Evolutionary conservation across 2,888 invertebrate species (phyloP).

Genomic region (Octonoba sinensis): DNA sequence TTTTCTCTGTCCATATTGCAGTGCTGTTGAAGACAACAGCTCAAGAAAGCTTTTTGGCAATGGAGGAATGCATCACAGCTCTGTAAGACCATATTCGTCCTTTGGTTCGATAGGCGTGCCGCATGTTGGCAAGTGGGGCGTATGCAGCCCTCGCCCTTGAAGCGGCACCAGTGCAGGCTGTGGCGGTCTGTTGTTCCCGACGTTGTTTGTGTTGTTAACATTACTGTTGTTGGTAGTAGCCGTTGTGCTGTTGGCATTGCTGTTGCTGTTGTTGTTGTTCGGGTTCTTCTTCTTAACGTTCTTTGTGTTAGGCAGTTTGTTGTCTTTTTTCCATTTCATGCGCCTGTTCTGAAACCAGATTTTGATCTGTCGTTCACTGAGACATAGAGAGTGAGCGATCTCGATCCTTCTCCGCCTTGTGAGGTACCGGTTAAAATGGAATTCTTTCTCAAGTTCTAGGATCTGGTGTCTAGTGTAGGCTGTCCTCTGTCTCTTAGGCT

Average conservation of each 20-base stretch:
- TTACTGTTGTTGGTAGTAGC: constrained; percentile 10
- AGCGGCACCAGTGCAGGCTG: constrained; percentile 34
- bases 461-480: constrained; percentile 98
- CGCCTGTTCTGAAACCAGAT: constrained; percentile 83
- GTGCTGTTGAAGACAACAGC: constrained; percentile 14
- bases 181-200: not conserved
- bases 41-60: constrained; percentile 31
- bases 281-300: constrained; percentile 79
- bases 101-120: constrained; percentile 55
- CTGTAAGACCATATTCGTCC: constrained; percentile 61
- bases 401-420: constrained; percentile 95
- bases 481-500: constrained; percentile 94
- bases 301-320: constrained; percentile 88
- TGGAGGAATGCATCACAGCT: constrained; percentile 46
- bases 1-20: constrained; percentile 51
- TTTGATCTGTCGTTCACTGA: constrained; percentile 91
- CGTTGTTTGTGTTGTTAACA: not conserved
- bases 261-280: constrained; percentile 21
- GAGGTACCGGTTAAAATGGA: constrained; percentile 96
- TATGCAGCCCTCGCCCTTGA: constrained; percentile 30
- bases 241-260: constrained; percentile 19
- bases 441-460: constrained; percentile 96
- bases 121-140: constrained; percentile 28
- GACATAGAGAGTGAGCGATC: constrained; percentile 94
- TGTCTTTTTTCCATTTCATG: constrained; percentile 90